Evolutionary conservation across 2,797 vertebrate genomes (phyloP).

Genomic region (Lepidocolaptes lacrymiger): DNA sequence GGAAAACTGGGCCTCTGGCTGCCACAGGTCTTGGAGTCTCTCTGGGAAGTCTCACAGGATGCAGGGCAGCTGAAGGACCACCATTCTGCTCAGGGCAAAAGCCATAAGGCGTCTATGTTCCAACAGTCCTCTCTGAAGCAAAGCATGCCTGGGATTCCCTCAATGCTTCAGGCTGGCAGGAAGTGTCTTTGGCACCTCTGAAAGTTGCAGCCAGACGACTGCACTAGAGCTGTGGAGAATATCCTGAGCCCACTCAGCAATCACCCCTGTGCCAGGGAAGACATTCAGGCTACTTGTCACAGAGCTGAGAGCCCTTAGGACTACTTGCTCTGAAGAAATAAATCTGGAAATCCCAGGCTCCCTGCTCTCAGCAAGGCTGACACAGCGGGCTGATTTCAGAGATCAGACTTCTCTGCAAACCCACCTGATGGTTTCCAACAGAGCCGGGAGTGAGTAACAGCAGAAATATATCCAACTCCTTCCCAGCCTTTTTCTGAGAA

Average conservation of each 20-base stretch:
- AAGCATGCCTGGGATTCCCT: background rate
- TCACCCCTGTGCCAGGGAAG: background rate
- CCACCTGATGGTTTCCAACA: background rate
- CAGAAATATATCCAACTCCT: background rate
- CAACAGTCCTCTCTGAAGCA: background rate
- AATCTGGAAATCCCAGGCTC: background rate
- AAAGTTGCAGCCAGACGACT: fast-evolving
- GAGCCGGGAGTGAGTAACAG: background rate
- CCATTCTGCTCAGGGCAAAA: background rate
- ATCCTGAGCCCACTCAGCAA: background rate
- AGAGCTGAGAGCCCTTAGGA: background rate
- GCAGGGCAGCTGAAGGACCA: background rate
- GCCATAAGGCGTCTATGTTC: background rate
- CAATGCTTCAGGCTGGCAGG: background rate
- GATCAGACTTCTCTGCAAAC: background rate
- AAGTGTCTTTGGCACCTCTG: background rate
- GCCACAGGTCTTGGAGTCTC: background rate
- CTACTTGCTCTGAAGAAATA: background rate
- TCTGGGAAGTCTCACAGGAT: background rate
- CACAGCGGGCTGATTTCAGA: background rate
- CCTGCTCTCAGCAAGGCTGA: background rate
- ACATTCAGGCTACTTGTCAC: background rate
- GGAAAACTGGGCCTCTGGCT: background rate
- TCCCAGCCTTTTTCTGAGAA: background rate
- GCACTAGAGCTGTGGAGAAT: background rate